Percentiles rank a stretch among this genome's conserved stretches.
These are phyloP conservation scores for Anadara kagoshimensis DNA, from an alignment of 1,140 invertebrate species.

Conservation along the genomic window DNA sequence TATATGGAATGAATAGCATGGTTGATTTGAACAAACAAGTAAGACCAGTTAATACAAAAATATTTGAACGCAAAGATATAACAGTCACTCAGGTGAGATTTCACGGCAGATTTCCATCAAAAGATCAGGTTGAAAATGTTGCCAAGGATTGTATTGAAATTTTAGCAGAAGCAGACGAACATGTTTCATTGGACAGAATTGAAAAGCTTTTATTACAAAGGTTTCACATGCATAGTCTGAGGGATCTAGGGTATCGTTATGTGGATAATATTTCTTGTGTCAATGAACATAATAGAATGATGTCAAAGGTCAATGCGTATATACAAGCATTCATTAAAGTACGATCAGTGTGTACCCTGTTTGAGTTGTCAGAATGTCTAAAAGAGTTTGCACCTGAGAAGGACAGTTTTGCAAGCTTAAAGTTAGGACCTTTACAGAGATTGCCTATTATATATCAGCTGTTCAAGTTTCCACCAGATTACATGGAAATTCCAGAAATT, in stretches of 20 bases:
- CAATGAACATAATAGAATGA: constrained; percentile 50
- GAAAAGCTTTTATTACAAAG: constrained; percentile 55
- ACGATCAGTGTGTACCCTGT: constrained; percentile 61
- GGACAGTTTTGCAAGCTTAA: constrained; percentile 56
- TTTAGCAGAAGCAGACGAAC: constrained; percentile 55
- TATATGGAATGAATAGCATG: background rate
- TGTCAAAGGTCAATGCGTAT: constrained; percentile 65
- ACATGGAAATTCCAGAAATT: constrained; percentile 63
- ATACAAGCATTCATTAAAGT: constrained; percentile 64
- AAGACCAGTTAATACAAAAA: constrained; percentile 33
- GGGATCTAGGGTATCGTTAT: constrained; percentile 34
- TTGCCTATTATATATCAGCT: constrained; percentile 63
- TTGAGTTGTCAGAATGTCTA: constrained; percentile 60
- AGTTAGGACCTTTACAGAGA: constrained; percentile 66
- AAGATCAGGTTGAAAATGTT: constrained; percentile 48
- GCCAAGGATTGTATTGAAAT: constrained; percentile 62
- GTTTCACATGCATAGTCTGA: constrained; percentile 33
- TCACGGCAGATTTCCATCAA: constrained; percentile 19
- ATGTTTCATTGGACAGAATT: constrained; percentile 55
- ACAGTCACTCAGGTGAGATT: constrained; percentile 39
- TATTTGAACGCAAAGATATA: constrained; percentile 46
- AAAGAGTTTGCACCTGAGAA: constrained; percentile 57
- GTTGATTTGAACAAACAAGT: constrained; percentile 1
- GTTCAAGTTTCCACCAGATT: constrained; percentile 66
- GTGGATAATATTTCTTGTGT: constrained; percentile 50